Percentiles rank a stretch among this genome's conserved stretches.
Evolutionary conservation across 2,113 vertebrate genomes (phyloP).

Genomic region (Phalacrocorax pelagicus): DNA sequence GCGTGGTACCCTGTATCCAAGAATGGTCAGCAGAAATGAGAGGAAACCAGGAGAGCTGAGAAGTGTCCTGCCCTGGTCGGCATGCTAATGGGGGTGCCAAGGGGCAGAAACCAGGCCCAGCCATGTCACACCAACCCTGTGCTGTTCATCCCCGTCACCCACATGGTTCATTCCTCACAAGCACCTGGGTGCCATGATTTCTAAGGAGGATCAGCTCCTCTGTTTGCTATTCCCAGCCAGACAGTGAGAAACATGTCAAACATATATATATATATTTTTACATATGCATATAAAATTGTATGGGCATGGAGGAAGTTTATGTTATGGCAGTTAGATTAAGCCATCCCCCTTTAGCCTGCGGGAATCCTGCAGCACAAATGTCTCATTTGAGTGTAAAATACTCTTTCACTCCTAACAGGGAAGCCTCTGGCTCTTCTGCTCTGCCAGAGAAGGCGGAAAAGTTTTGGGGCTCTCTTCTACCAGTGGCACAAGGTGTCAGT

Average conservation of each 20-base stretch:
- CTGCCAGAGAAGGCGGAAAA: background rate
- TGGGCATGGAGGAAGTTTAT: background rate
- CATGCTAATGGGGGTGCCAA: fast-evolving
- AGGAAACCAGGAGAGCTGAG: background rate
- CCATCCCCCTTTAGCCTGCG: background rate
- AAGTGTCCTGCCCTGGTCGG: background rate
- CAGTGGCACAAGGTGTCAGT: background rate
- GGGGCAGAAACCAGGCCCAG: background rate
- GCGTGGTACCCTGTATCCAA: background rate
- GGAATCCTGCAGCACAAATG: background rate
- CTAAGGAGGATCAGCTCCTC: background rate
- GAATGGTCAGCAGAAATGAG: background rate
- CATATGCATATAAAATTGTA: background rate
- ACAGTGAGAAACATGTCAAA: background rate
- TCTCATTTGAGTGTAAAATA: background rate
- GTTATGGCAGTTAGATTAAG: background rate
- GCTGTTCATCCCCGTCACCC: background rate
- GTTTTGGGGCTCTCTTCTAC: background rate
- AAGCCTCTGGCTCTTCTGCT: background rate
- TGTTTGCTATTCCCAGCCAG: background rate
- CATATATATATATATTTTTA: background rate
- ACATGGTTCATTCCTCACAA: fast-evolving
- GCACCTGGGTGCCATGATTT: background rate
- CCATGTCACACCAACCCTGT: background rate
- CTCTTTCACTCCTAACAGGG: background rate